Conservation (phyloP, 2,888 invertebrate genomes). For the Chrysomela aeneicollis region DNA sequence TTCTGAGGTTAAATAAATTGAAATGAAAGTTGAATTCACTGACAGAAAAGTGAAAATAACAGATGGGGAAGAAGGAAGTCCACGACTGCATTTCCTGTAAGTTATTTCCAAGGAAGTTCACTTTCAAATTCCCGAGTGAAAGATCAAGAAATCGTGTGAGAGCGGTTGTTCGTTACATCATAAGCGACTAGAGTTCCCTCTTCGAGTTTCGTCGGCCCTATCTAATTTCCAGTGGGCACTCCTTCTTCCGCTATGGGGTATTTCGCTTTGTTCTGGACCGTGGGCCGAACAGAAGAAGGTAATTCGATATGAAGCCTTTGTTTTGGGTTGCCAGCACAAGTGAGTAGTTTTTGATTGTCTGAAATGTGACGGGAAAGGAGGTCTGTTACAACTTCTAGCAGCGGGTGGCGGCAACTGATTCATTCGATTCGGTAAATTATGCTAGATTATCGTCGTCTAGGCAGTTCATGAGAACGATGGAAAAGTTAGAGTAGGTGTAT, state of each 20-base stretch:
- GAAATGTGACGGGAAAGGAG: background rate
- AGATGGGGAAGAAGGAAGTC: too few relatives aligned
- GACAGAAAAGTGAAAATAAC: too few relatives aligned
- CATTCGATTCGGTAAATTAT: background rate
- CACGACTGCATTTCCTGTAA: too few relatives aligned
- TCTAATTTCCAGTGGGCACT: slow-evolving; percentile 34
- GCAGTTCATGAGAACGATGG: too few relatives aligned
- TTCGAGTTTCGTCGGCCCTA: slow-evolving; percentile 14
- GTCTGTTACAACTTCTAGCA: slow-evolving; percentile 2
- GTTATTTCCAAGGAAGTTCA: background rate
- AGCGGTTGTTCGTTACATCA: slow-evolving; percentile 1
- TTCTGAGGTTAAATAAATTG: too few relatives aligned
- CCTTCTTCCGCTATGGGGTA: slow-evolving; percentile 25
- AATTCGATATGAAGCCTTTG: slow-evolving; percentile 2
- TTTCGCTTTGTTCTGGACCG: slow-evolving; percentile 1
- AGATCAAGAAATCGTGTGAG: background rate
- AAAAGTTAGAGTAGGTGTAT: too few relatives aligned
- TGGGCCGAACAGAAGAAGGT: slow-evolving; percentile 1
- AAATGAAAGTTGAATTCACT: too few relatives aligned
- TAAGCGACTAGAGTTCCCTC: slow-evolving; percentile 5
- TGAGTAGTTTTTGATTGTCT: background rate
- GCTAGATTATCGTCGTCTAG: too few relatives aligned
- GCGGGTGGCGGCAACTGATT: background rate
- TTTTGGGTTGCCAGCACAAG: background rate
- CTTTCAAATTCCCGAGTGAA: background rate